phyloP scores from a whole-genome alignment of 1,140 invertebrate genomes.

The Venturia canescens region DNA sequence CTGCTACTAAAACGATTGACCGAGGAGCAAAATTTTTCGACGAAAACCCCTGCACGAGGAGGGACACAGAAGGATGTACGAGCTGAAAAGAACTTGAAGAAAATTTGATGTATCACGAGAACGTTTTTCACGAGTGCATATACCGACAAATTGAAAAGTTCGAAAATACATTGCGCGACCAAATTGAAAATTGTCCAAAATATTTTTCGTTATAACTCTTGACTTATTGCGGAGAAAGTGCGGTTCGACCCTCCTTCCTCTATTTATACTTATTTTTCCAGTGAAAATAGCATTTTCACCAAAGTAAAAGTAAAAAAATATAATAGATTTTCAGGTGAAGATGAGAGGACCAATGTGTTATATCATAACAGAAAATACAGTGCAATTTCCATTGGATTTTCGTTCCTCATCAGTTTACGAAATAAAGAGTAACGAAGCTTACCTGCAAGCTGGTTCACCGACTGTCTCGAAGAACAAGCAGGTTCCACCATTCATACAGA shows the following conservation, averaged over 20 bases:
- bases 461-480: constrained; percentile 88
- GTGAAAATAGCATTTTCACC: too few species aligned
- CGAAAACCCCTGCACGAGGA: not conserved
- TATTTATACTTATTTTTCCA: not conserved
- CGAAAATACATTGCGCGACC: not conserved
- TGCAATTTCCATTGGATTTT: not conserved
- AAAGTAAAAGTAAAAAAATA: too few species aligned
- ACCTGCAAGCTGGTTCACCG: constrained; percentile 89
- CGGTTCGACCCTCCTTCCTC: not conserved
- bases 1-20: constrained; percentile 8
- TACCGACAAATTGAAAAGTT: not conserved
- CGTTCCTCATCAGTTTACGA: not conserved
- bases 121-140: not conserved
- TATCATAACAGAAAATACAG: too few species aligned
- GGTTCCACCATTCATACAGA: constrained; percentile 89
- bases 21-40: constrained; percentile 28
- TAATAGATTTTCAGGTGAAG: too few species aligned
- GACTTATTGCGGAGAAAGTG: not conserved
- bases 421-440: constrained; percentile 67
- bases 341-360: too few species aligned
- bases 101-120: constrained; percentile 13
- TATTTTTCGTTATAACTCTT: not conserved
- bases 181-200: not conserved
- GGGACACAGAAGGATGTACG: not conserved
- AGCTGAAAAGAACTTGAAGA: constrained; percentile 17